These are phyloP conservation scores for Micromussa lordhowensis DNA, from an alignment of 92 coral and sea anemone species.

Conservation along the genomic window DNA sequence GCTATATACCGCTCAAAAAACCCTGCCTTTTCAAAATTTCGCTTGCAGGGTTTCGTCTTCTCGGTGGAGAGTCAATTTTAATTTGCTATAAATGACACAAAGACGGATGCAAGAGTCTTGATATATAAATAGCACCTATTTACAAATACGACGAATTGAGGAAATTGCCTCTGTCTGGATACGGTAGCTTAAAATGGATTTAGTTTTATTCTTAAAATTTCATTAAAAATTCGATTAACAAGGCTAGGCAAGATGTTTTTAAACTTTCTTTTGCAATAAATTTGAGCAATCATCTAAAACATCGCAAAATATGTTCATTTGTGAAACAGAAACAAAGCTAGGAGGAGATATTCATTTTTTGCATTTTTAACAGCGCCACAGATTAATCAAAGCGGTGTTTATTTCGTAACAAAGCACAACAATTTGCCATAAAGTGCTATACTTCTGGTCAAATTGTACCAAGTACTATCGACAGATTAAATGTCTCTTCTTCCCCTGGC, in stretches of 20 bases:
- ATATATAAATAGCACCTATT: constrained; percentile 40
- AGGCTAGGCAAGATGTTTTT: not conserved
- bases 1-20: not conserved
- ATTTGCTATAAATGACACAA: constrained; percentile 9
- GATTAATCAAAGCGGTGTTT: not conserved
- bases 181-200: constrained; percentile 10
- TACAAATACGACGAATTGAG: constrained; percentile 7
- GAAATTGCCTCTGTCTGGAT: constrained; percentile 21
- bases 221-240: constrained; percentile 1
- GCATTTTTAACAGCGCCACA: not conserved
- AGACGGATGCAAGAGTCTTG: not conserved
- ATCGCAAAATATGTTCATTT: not conserved
- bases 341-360: not conserved
- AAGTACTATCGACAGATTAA: not conserved
- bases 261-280: not conserved
- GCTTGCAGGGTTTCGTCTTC: not conserved
- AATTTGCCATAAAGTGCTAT: not conserved
- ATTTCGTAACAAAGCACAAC: constrained; percentile 5
- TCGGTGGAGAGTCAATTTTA: constrained; percentile 12
- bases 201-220: constrained; percentile 4
- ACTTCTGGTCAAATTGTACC: not conserved
- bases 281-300: not conserved
- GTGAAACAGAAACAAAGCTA: not conserved
- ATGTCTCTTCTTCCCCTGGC: not conserved
- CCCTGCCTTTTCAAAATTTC: not conserved